Evolutionary conservation across 2,113 vertebrate species (phyloP), one percentile per base, ranked within the genome.

Genomic region (Hepsetus odoe): DNA sequence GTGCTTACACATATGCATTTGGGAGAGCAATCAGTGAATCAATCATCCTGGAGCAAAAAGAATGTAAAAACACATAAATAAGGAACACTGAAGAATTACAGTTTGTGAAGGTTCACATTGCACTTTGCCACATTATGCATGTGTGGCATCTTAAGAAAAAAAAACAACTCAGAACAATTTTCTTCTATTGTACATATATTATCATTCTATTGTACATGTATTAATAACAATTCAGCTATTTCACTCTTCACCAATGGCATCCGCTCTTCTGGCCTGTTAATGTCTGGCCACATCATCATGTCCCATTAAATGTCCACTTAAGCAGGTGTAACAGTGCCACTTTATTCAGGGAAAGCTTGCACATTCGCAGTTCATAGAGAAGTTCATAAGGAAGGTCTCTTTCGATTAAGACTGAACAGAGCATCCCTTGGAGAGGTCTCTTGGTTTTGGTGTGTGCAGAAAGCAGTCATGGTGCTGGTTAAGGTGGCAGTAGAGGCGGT

Each of bases 401-500:
- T 82, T 51, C 35, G 56, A 30, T 68, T n/a, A 14, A 49, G 55
- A 51, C 65, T 26, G 16, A 26, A 10, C 22, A 83, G 65, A 58
- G 73, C 12, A 53, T 80, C 61, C 49, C 75, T 80, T 28, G 4
- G 49, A 67, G 61, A 77, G 69, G 64, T 80, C 72, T 74, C 62
- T 62, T 77, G 79, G 44, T 77, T 72, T 71, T 66, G 11, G 46
- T 64, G 67, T 35, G 26, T 79, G 55, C 35, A 51, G 13, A 35
- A 51, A 65, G 35, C 33, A 65, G 65, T 44, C 16, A 35, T 51
- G 56, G 58, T 70, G 66, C 59, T 32, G 42, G 79, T 92, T 91
- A 96, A 77, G 94, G 96, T 84, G 95, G 97, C 92, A 96, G 89
- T 87, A 97, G 91, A 40, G 95, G 97, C 30, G 95, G 94, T 82